A percentile compares a stretch with the other conserved stretches of the same genome.
phyloP scores from a whole-genome alignment of 2,797 vertebrate species.

The Sebastes wilsoni region DNA sequence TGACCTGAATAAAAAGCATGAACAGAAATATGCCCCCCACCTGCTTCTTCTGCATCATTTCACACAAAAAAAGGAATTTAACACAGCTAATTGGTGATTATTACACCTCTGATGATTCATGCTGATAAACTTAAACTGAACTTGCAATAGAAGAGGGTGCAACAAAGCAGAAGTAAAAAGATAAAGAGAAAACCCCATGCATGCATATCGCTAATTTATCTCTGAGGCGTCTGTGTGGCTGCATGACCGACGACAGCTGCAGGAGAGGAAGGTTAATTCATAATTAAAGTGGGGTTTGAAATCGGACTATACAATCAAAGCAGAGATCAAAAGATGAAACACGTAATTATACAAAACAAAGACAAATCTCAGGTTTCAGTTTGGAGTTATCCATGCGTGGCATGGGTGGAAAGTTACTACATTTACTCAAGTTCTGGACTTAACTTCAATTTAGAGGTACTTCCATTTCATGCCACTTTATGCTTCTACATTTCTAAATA shows the following conservation, averaged over 20 bases:
- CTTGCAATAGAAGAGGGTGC: neutral
- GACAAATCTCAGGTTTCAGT: neutral
- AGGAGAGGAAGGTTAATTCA: neutral
- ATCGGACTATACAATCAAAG: constrained; percentile 8
- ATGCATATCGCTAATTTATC: constrained; percentile 4
- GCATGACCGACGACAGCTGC: neutral
- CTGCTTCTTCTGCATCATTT: neutral
- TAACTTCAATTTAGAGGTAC: neutral
- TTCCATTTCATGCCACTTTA: neutral
- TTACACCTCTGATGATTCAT: neutral
- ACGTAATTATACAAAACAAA: neutral
- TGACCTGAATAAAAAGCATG: neutral
- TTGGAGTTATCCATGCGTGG: neutral
- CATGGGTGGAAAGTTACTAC: neutral
- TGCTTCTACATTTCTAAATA: neutral
- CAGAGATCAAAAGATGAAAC: neutral
- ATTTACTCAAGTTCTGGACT: neutral
- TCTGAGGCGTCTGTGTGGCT: neutral
- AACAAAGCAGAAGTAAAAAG: neutral
- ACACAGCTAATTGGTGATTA: neutral
- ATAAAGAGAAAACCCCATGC: neutral
- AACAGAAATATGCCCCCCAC: neutral
- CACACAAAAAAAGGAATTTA: neutral
- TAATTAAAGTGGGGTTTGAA: neutral
- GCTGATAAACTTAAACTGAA: neutral